Base-by-base conservation (phyloP, 2,113 vertebrate genomes). In the Orycteropus afer region DNA sequence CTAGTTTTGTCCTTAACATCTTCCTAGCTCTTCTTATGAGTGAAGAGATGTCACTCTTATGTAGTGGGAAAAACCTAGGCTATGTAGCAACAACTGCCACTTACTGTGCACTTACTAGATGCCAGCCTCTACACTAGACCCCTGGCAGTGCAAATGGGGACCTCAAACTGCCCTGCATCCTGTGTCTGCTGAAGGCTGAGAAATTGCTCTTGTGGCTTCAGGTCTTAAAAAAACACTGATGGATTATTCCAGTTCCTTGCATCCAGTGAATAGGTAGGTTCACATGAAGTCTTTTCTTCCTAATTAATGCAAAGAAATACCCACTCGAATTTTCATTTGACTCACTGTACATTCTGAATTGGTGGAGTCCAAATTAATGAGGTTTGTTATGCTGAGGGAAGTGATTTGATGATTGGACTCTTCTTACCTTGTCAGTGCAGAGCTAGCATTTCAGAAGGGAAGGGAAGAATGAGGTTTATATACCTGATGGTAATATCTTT, bases 401-500 rank as follows among this genome's bases (percentile, higher is more conserved):
- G n/a, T 42, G 25, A 63, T 67, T 20, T 59, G 79, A 83, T 55
- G n/a, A 89, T 49, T 37, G 55, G 86, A 89, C 73, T 83, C 49
- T 67, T 89, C 40, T 77, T 59, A 93, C 49, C 47, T 73, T 89
- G 59, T 90, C 61, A 89, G 78, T 84, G 67, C 7, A 51, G 89
- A 93, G 94, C n/a, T 51, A 29, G 42, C 55, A 49, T 65, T 86
- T 86, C 82, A 92, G 82, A 78, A 55, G 90, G 82, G 47, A 53
- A 45, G 55, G 77, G 23, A 55, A 85, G 57, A 82, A 49, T 45
- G 51, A 45, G 49, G 59, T 29, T 93, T 90, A 76, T 81, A 20
- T 79, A 90, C 87, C 45, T 78, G 69, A 63, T 88, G 90, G 32
- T 88, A 90, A 97, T 86, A 71, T 90, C 94, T 83, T 91, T 96